These are phyloP conservation scores for Liolophura sinensis DNA, from an alignment of 1,140 invertebrate species.

Conservation along the genomic window DNA sequence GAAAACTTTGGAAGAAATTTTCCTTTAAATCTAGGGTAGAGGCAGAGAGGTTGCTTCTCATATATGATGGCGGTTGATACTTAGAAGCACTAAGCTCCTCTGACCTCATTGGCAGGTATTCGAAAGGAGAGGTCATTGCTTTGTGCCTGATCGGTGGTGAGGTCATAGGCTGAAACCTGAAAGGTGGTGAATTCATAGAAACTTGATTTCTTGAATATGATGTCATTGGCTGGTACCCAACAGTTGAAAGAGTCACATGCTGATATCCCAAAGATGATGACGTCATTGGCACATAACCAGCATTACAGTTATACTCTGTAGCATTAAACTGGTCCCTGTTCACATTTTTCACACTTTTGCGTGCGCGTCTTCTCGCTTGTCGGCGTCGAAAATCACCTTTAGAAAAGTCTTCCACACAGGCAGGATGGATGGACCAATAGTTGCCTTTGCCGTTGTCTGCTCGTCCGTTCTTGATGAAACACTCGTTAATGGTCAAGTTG, in stretches of 20 bases:
- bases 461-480: conserved; percentile 90
- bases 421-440: conserved; percentile 96
- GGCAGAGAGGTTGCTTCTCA: no score
- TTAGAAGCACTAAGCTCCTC: no score
- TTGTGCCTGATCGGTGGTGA: no score
- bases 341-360: conserved; percentile 24
- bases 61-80: no score
- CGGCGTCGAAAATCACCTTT: conserved; percentile 92
- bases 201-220: no score
- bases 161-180: no score
- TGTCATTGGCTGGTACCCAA: conserved; percentile 24
- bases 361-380: conserved; percentile 77
- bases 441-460: conserved; percentile 91
- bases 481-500: conserved; percentile 95
- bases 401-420: conserved; percentile 91
- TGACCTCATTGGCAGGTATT: no score
- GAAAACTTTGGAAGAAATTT: no score
- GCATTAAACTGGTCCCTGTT: not conserved
- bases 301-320: not conserved
- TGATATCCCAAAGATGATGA: conserved; percentile 26
- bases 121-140: no score
- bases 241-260: conserved; percentile 30
- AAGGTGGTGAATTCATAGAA: no score
- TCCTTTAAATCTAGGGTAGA: no score
- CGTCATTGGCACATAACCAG: not conserved